Evolutionary conservation across 2,888 invertebrate species (phyloP).

Genomic region (Drosophila tanythrix): DNA sequence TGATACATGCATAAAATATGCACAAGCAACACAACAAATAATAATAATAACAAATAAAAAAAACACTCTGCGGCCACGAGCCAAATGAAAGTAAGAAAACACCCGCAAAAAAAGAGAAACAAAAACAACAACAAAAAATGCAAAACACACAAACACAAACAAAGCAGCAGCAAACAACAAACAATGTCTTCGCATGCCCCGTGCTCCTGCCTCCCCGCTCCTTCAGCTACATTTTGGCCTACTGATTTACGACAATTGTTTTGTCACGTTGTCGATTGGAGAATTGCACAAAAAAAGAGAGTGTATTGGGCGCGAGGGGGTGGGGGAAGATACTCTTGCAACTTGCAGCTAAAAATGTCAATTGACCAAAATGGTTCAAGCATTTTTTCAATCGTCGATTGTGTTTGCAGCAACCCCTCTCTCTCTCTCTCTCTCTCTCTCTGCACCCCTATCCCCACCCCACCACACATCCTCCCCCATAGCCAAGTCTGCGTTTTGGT

Average conservation of each 20-base stretch:
- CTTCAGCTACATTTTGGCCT: conserved; percentile 44
- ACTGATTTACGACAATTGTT: conserved; percentile 80
- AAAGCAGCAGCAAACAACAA: conserved; percentile 33
- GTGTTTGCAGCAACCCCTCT: not conserved
- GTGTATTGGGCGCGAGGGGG: not conserved
- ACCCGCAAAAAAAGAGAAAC: conserved; percentile 14
- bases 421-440: too few species aligned
- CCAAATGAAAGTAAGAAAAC: conserved; percentile 73
- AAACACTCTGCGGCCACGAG: conserved; percentile 59
- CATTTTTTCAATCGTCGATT: conserved; percentile 71
- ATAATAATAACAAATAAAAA: not conserved
- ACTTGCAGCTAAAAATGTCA: conserved; percentile 69
- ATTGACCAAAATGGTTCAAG: conserved; percentile 78
- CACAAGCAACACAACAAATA: not conserved
- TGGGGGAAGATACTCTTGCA: not conserved
- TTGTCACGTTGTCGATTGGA: conserved; percentile 75
- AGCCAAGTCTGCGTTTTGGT: not conserved
- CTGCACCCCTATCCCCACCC: not conserved
- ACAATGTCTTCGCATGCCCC: conserved; percentile 14
- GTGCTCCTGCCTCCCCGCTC: conserved; percentile 19
- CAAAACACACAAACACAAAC: conserved; percentile 15
- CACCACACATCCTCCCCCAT: not conserved
- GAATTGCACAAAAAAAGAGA: conserved; percentile 10
- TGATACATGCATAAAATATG: conserved; percentile 20
- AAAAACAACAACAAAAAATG: conserved; percentile 42